These are phyloP conservation scores for Carcina quercana DNA, from an alignment of 2,888 invertebrate species.

Conservation along the genomic window DNA sequence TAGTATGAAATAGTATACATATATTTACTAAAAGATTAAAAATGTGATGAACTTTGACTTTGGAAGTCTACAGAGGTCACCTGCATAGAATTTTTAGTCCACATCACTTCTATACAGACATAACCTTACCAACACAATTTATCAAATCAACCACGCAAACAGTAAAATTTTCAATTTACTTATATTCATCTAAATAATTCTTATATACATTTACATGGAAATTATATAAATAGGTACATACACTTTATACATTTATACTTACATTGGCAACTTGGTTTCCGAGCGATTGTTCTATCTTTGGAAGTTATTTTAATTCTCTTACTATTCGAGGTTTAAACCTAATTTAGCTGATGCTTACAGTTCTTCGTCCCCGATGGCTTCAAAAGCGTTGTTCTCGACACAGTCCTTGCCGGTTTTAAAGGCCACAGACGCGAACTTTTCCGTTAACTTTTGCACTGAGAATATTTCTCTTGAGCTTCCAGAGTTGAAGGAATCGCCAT, in stretches of 20 bases:
- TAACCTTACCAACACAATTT: no score
- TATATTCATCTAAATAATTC: no score
- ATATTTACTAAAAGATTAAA: no score
- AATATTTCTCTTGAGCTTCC: constrained; percentile 78
- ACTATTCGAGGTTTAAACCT: neutral
- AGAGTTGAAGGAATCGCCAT: constrained; percentile 69
- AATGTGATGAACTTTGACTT: no score
- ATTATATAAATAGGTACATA: constrained; percentile 21
- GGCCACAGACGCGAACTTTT: constrained; percentile 81
- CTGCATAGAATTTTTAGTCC: neutral
- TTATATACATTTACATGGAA: constrained; percentile 4
- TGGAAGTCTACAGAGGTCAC: no score
- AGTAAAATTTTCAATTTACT: no score
- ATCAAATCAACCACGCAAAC: no score
- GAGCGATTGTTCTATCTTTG: constrained; percentile 37
- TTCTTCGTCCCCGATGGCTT: constrained; percentile 97
- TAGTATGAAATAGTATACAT: no score
- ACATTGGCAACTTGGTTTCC: constrained; percentile 46
- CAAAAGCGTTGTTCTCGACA: constrained; percentile 94
- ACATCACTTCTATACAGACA: no score
- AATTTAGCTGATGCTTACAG: constrained; percentile 67
- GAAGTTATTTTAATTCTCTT: constrained; percentile 17
- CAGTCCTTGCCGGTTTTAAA: constrained; percentile 82
- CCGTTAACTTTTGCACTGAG: constrained; percentile 83
- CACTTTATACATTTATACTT: constrained; percentile 22